Evolutionary conservation across 1,140 invertebrate species (phyloP).

Genomic region (Tetraneura akinire): DNA sequence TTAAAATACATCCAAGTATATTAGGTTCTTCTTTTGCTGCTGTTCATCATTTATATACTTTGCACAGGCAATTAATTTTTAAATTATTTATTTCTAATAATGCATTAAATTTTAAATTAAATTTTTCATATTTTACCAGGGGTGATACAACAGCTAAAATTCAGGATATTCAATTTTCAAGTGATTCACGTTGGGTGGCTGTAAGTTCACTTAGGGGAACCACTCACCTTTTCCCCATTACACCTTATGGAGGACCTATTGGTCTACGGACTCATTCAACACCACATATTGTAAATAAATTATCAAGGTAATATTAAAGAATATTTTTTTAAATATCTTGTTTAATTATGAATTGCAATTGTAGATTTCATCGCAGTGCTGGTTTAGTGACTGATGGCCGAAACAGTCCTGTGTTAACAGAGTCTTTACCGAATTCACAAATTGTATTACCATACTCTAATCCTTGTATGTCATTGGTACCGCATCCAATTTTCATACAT

Average conservation of each 20-base stretch:
- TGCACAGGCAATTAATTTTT: constrained; percentile 75
- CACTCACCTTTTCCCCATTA: constrained; percentile 95
- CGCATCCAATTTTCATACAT: constrained; percentile 75
- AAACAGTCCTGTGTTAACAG: constrained; percentile 73
- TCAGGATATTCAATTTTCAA: constrained; percentile 84
- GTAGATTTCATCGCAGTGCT: constrained; percentile 90
- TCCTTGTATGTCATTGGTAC: constrained; percentile 88
- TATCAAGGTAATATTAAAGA: constrained; percentile 64
- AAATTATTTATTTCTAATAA: neutral
- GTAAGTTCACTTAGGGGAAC: constrained; percentile 93
- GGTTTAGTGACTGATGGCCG: constrained; percentile 77
- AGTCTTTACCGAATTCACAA: constrained; percentile 52
- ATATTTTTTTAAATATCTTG: neutral
- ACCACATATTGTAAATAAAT: constrained; percentile 89
- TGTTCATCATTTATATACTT: constrained; percentile 94
- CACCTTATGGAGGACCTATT: constrained; percentile 91
- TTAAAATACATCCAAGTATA: constrained; percentile 91
- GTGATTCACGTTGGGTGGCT: constrained; percentile 93
- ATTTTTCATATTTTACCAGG: constrained; percentile 48
- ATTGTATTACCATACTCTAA: constrained; percentile 59
- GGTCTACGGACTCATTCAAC: constrained; percentile 90
- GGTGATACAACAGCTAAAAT: constrained; percentile 83
- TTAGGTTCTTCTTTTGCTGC: constrained; percentile 81
- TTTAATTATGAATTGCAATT: neutral
- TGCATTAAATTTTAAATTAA: neutral